A percentile compares a stretch with the other conserved stretches of the same genome.
Conservation (phyloP, 2,113 vertebrate genomes). For the Cynopterus brachyotis region DNA sequence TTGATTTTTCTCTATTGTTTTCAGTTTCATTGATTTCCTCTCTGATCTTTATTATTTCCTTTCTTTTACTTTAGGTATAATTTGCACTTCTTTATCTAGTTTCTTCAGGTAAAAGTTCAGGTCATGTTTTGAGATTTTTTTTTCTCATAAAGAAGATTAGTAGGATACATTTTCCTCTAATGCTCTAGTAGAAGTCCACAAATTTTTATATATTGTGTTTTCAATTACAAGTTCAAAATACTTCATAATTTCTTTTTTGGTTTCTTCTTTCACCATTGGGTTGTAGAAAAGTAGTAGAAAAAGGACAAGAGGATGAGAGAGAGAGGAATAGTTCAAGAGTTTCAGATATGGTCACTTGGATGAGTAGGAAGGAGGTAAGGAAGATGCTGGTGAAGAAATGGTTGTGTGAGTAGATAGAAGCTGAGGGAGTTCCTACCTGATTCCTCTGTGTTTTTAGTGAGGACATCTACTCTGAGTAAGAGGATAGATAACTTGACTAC, state of each 20-base stretch:
- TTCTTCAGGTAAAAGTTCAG: not conserved
- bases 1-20: constrained; percentile 22
- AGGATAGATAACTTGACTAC: not conserved
- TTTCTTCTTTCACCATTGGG: not conserved
- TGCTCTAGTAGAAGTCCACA: not conserved
- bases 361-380: not conserved
- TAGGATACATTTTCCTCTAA: not conserved
- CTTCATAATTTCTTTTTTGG: not conserved
- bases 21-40: not conserved
- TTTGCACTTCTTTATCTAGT: not conserved
- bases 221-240: not conserved
- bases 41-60: not conserved
- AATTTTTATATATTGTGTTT: not conserved
- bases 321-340: not conserved
- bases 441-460: not conserved
- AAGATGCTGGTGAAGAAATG: not conserved
- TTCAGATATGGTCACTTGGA: not conserved
- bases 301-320: not conserved
- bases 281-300: not conserved
- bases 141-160: not conserved
- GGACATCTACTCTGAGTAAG: not conserved
- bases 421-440: not conserved
- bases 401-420: not conserved
- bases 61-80: not conserved
- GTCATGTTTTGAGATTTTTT: not conserved